Percentiles rank a stretch among this genome's conserved stretches.
Conservation (phyloP, 2,888 invertebrate species). For the Myathropa florea region DNA sequence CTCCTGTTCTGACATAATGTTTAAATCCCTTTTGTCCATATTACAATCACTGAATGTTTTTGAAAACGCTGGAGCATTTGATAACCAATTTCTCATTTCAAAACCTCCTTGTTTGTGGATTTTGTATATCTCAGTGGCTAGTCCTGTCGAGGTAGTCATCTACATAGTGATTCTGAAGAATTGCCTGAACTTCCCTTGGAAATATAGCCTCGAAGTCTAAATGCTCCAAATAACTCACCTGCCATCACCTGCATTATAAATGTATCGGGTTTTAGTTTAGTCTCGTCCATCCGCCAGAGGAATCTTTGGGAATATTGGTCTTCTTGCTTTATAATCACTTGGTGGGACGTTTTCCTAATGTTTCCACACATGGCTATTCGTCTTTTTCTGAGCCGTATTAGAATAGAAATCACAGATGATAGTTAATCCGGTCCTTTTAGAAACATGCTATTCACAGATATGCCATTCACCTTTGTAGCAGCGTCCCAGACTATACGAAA, state of each 20-base stretch:
- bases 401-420: not conserved
- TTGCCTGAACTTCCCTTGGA: constrained; percentile 40
- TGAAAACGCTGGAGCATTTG: not conserved
- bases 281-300: too few species aligned
- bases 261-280: not conserved
- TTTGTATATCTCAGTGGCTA: not conserved
- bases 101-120: not conserved
- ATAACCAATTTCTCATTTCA: not conserved
- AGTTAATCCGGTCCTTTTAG: constrained; percentile 72
- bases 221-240: constrained; percentile 27
- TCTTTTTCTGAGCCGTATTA: too few species aligned
- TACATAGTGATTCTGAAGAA: constrained; percentile 51
- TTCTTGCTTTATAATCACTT: too few species aligned
- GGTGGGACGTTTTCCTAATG: too few species aligned
- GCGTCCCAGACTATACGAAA: constrained; percentile 76
- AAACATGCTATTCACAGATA: constrained; percentile 74
- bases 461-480: constrained; percentile 73
- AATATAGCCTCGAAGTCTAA: not conserved
- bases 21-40: not conserved
- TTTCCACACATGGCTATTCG: too few species aligned
- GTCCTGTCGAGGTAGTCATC: constrained; percentile 48
- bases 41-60: not conserved
- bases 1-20: not conserved
- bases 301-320: too few species aligned
- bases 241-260: constrained; percentile 20